These are phyloP conservation scores for Hydraecia micacea DNA, from an alignment of 2,888 invertebrate species.

Conservation along the genomic window DNA sequence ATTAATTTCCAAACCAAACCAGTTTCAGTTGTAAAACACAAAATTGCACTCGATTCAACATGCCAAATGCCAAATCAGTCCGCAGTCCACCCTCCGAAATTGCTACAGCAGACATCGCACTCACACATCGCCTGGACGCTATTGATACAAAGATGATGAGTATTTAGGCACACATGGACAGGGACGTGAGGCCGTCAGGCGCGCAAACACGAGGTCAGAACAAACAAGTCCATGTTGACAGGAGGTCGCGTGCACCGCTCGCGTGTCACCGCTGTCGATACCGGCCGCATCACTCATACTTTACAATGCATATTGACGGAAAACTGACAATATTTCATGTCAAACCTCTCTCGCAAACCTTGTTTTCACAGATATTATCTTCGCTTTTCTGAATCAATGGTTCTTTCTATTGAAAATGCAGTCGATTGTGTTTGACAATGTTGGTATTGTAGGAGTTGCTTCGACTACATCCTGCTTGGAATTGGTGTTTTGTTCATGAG, in stretches of 20 bases:
- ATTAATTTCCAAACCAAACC: background rate
- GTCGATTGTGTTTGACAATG: constrained; percentile 24
- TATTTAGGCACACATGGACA: constrained; percentile 41
- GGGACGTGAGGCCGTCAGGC: constrained; percentile 24
- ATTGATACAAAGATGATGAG: constrained; percentile 49
- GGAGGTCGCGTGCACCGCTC: constrained; percentile 43
- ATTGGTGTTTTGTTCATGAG: constrained; percentile 1
- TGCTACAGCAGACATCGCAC: constrained; percentile 1
- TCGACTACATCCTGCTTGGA: constrained; percentile 15
- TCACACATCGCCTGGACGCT: constrained; percentile 19
- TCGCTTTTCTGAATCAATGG: constrained; percentile 55
- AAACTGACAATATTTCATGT: constrained; percentile 67
- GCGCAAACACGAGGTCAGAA: constrained; percentile 46
- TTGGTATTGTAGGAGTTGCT: constrained; percentile 21
- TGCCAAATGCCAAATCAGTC: constrained; percentile 11
- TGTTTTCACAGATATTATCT: constrained; percentile 59
- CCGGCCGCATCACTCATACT: constrained; percentile 63
- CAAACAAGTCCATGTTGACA: constrained; percentile 54
- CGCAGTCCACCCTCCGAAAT: constrained; percentile 12
- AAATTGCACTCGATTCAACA: background rate
- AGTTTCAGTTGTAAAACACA: background rate
- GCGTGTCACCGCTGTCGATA: constrained; percentile 59
- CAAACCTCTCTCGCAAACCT: constrained; percentile 53
- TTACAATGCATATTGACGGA: constrained; percentile 62
- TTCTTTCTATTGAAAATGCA: constrained; percentile 52